Base-by-base conservation (phyloP, 2,113 vertebrate genomes). In the Kryptolebias marmoratus region DNA sequence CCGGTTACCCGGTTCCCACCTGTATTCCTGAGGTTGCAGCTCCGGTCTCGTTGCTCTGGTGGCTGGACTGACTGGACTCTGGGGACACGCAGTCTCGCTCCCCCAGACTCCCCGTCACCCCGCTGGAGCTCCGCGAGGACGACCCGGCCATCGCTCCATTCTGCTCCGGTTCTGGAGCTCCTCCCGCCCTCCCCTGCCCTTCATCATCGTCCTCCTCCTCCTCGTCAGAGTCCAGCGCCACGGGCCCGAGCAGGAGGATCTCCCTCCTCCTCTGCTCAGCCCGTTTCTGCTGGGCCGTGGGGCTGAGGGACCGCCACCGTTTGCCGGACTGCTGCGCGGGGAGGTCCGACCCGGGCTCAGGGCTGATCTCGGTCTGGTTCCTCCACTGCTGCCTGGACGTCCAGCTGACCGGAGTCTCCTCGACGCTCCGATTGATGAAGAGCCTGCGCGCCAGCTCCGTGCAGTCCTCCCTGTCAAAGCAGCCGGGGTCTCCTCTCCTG, bases 81-180 rank as follows among this genome's bases (percentile, higher is more conserved):
- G 93, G 94, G 3, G 94, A 95, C 60, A 93, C 55, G 64, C 91
- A 93, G 50, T 93, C 93, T 67, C 86, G 68, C 59, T 94, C 93
- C 7, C 88, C 92, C 2, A 94, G 44, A 71, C 93, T 94, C 3
- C 93, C 94, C 0, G 94, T 94, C 65, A 94, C 93, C 8, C 93
- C 94, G 6, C 93, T 94, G 69, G 92, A 93, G 83, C 93, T 93
- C 16, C 85, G 87, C 0, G 92, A 94, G 18, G 92, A 91, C 2
- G 93, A 88, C 12, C 88, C 91, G 44, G 78, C 81, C 60, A 67
- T 88, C 0, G 52, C 75, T 1, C 72, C 80, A 0, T 90, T 90
- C 49, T 86, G 90, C 60, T 93, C 91, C 13, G 48, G 75, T 49
- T 80, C 85, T 1, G 65, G 58, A 49, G 59, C 71, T 48, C 82